Evolutionary conservation across 2,113 vertebrate genomes (phyloP), one percentile per base, ranked within the genome.

Genomic region (Entomyzon cyanotis): DNA sequence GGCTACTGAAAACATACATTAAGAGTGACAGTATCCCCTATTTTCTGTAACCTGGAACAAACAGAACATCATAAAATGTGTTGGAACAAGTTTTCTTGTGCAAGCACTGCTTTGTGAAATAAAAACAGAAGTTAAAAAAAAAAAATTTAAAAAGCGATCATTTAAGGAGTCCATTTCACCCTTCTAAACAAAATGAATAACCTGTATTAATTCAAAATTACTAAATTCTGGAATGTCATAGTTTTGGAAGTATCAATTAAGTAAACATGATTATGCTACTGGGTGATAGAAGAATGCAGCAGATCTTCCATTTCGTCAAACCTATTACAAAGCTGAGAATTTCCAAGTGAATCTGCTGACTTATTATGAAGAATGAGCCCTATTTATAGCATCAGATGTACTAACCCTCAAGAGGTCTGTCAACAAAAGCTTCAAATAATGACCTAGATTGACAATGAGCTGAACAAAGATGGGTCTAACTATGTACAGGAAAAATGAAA

Each of bases 391-490:
- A 82, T 62, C 67, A 79, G 65, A 84, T 64, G 39, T 74, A 90
- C 37, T 76, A 69, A 73, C 59, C 33, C 71, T 84, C 84, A 85
- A 91, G 84, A 68, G 58, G 41, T 77, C 69, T 82, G 81, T 56
- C 90, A 96, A 94, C 53, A 90, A 77, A 79, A 92, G 84, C 64
- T 79, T 87, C 89, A 78, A 33, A 69, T 80, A 86, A 87, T 75
- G 42, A 70, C 74, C 69, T 81, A 94, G 44, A 89, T 20, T 80
- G 65, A 94, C 90, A 91, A 69, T 28, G 50, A 79, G 37, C 28
- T 0, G 8, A 84, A 91, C 27, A 84, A 77, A 90, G 80, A 63
- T 0, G 0, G 6, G 5, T 58, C 11, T 50, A 94, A 69, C 59
- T 37, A 53, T 0, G 0, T n/a, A 56, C 5, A 60, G 16, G 41